Conservation (phyloP, 1,140 invertebrate genomes). For the Orchestia grillus region DNA sequence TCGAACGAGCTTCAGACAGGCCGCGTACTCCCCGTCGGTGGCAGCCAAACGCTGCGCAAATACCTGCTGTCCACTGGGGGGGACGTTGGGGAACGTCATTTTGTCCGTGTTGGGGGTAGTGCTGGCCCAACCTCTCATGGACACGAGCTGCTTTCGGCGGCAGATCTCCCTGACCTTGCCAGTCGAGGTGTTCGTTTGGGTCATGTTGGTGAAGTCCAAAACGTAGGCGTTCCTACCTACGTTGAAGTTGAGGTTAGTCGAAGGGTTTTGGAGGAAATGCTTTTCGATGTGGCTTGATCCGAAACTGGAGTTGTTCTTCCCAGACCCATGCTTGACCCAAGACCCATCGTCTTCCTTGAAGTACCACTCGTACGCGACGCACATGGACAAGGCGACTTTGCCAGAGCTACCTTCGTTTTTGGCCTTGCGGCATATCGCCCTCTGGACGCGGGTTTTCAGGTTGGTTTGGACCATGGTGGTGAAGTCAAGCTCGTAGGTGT, state of each 20-base stretch:
- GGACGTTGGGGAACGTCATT: background rate
- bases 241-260: background rate
- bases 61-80: background rate
- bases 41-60: background rate
- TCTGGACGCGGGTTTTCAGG: background rate
- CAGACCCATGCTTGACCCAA: slow-evolving; percentile 16
- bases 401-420: background rate
- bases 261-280: background rate
- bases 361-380: slow-evolving; percentile 23
- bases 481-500: slow-evolving; percentile 16
- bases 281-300: background rate
- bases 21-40: background rate
- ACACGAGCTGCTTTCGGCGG: background rate
- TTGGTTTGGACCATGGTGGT: slow-evolving; percentile 40
- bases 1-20: background rate
- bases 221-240: background rate
- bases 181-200: background rate
- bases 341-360: slow-evolving; percentile 49
- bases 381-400: background rate
- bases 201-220: slow-evolving; percentile 29
- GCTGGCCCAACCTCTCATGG: background rate
- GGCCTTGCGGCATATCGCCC: background rate
- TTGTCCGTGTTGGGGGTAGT: background rate
- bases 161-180: background rate
- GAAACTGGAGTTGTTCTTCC: background rate